Conservation (phyloP, 2,888 invertebrate species). For the Cyclophora punctaria region DNA sequence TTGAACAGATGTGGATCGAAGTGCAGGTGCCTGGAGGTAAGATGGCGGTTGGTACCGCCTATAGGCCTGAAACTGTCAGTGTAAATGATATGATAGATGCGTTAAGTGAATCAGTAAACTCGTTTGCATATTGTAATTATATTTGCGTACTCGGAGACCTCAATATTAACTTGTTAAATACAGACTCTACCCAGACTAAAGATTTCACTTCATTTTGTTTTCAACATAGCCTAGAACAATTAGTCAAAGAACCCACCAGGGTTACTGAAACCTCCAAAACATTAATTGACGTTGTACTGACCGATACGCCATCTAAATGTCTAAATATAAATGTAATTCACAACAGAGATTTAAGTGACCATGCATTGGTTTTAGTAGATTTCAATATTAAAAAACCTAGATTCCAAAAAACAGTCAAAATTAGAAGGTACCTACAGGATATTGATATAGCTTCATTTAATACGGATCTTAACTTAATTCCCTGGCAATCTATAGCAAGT, state of each 20-base stretch:
- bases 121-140: background rate
- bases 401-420: background rate
- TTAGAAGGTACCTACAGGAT: background rate
- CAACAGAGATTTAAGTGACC: background rate
- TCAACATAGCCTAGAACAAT: too few relatives aligned
- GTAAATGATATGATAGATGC: background rate
- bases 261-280: background rate
- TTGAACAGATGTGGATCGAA: background rate
- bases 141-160: slow-evolving; percentile 1
- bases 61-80: background rate
- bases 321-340: background rate
- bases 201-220: background rate
- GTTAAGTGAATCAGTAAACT: background rate
- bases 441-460: background rate
- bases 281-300: background rate
- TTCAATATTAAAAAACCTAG: background rate
- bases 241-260: too few relatives aligned
- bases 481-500: background rate
- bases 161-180: background rate
- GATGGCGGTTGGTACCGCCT: background rate
- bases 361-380: background rate
- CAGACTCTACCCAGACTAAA: background rate
- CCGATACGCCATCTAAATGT: background rate
- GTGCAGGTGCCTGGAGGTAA: background rate
- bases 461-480: background rate